These are phyloP conservation scores for Zingel zingel DNA, from an alignment of 2,113 vertebrate genomes.

Conservation along the genomic window DNA sequence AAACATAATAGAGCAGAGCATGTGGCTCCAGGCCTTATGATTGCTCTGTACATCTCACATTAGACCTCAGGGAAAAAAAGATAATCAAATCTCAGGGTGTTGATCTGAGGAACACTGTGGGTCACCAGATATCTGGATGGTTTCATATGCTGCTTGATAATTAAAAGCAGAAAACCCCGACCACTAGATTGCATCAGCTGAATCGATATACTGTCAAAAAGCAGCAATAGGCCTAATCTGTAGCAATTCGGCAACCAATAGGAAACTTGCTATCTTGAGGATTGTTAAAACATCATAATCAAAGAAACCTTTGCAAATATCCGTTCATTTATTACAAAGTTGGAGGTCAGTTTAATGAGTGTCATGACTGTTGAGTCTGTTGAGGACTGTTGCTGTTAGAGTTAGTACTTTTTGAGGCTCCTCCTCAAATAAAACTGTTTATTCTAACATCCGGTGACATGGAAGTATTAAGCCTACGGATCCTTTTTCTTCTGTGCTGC, in stretches of 20 bases:
- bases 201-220: conserved; percentile 8
- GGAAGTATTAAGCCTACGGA: conserved; percentile 58
- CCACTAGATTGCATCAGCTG: neutral
- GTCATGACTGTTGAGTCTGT: neutral
- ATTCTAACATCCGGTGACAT: conserved; percentile 32
- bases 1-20: conserved; percentile 20
- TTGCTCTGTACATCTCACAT: conserved; percentile 33
- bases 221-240: conserved; percentile 42
- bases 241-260: conserved; percentile 29
- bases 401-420: neutral
- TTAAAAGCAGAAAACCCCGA: conserved; percentile 18
- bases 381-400: neutral
- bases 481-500: conserved; percentile 68
- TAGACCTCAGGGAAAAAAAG: conserved; percentile 57
- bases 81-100: conserved; percentile 67
- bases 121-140: conserved; percentile 30
- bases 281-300: neutral
- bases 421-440: neutral
- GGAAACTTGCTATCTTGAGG: conserved; percentile 32
- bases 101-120: conserved; percentile 58
- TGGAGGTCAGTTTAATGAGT: conserved; percentile 1
- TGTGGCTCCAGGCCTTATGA: conserved; percentile 24
- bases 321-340: neutral
- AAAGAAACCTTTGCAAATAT: neutral
- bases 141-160: conserved; percentile 11